Evolutionary conservation across 2,113 vertebrate genomes (phyloP).

Genomic region (Lycocorax pyrrhopterus): DNA sequence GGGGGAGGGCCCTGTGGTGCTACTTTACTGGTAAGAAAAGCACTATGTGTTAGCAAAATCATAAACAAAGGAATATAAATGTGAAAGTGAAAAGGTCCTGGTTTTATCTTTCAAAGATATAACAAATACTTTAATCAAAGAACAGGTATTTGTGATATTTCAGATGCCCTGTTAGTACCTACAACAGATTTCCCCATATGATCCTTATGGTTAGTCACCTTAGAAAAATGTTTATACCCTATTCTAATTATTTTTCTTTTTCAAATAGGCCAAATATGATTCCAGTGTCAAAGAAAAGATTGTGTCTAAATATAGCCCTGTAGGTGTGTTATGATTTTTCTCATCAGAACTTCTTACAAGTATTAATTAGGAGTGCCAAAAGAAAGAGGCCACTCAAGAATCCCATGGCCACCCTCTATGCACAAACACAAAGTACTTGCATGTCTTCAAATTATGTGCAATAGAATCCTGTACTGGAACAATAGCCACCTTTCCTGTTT

Average conservation of each 20-base stretch:
- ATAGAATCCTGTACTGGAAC: background rate
- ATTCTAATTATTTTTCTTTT: background rate
- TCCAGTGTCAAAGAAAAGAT: background rate
- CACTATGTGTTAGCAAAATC: background rate
- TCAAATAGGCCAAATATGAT: background rate
- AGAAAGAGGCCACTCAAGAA: background rate
- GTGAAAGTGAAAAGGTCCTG: background rate
- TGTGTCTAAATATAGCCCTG: background rate
- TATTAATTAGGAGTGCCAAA: background rate
- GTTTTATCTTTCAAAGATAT: background rate
- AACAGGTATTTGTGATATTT: background rate
- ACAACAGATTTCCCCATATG: background rate
- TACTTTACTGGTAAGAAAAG: background rate
- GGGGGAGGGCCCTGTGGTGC: background rate
- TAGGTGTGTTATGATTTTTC: background rate
- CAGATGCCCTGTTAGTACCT: background rate
- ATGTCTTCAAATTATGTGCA: background rate
- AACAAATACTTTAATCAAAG: background rate
- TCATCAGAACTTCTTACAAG: background rate
- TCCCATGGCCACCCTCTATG: background rate
- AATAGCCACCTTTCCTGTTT: background rate
- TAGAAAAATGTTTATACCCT: background rate
- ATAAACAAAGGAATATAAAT: background rate
- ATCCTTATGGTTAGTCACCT: background rate
- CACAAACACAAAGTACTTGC: background rate